A percentile compares a stretch with the other conserved stretches of the same genome.
Evolutionary conservation across 2,797 vertebrate genomes (phyloP).

Genomic region (Rhabdomys pumilio): DNA sequence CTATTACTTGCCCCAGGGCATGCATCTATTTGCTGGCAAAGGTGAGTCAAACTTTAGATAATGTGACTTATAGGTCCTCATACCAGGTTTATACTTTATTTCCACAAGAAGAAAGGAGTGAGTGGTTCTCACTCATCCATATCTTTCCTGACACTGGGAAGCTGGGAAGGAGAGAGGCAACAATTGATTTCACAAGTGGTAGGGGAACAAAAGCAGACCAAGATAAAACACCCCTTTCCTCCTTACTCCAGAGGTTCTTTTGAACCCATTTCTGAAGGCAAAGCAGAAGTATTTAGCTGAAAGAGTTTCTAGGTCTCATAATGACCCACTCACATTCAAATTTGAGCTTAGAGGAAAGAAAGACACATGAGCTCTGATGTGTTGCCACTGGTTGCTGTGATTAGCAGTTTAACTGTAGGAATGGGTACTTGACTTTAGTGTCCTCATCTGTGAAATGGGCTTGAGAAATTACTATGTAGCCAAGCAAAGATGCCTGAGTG

Average conservation of each 20-base stretch:
- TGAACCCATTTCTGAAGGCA: not conserved
- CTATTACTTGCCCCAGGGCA: not conserved
- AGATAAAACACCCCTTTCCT: not conserved
- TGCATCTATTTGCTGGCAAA: not conserved
- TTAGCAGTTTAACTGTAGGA: not conserved
- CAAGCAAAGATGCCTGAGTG: not conserved
- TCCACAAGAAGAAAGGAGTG: not conserved
- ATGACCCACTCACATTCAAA: too few relatives aligned
- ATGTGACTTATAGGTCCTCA: not conserved
- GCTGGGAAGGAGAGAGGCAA: not conserved
- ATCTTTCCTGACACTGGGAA: not conserved
- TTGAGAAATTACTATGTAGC: slow-evolving; percentile 9
- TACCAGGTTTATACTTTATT: not conserved
- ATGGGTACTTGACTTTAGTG: not conserved
- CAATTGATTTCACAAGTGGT: not conserved
- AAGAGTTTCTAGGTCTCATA: slow-evolving; percentile 1
- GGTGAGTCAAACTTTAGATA: not conserved
- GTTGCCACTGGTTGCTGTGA: not conserved
- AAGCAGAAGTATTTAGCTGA: slow-evolving; percentile 5
- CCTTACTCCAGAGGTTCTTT: not conserved
- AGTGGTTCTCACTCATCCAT: not conserved
- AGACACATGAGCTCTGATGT: not conserved
- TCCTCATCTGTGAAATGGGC: slow-evolving; percentile 49
- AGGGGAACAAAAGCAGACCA: slow-evolving; percentile 22
- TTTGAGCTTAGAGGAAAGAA: not conserved